These are phyloP conservation scores for Oscarella lobularis DNA, from an alignment of 37 sponge, comb jelly and placozoan species.

Conservation along the genomic window DNA sequence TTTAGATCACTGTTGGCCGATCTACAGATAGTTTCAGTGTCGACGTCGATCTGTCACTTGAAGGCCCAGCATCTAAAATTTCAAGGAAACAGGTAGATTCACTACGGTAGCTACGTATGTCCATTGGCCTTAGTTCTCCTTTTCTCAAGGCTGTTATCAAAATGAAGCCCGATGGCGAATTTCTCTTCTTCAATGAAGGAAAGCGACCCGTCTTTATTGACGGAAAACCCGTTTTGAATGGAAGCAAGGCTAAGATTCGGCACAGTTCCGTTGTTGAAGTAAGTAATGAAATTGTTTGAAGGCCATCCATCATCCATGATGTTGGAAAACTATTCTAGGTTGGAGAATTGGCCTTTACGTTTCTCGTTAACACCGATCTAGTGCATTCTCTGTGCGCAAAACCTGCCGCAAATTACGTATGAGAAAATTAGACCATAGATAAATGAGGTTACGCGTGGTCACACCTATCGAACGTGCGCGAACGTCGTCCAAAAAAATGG, in stretches of 20 bases:
- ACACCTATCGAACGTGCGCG: no score
- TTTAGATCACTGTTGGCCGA: conserved; percentile 45
- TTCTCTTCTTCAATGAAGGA: conserved; percentile 34
- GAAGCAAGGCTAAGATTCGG: conserved; percentile 22
- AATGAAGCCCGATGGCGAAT: conserved; percentile 40
- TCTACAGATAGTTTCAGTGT: conserved; percentile 34
- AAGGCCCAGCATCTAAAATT: conserved; percentile 69
- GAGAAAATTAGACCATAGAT: no score
- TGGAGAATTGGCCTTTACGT: no score
- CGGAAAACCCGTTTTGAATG: conserved; percentile 38
- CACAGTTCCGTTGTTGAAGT: conserved; percentile 62
- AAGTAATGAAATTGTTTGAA: conserved; percentile 7
- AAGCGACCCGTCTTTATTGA: conserved; percentile 51
- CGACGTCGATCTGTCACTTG: conserved; percentile 79
- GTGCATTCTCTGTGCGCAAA: no score
- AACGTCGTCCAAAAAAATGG: no score
- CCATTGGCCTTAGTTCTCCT: neutral
- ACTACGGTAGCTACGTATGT: neutral
- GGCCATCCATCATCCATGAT: no score
- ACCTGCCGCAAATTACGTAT: no score
- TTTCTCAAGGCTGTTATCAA: conserved; percentile 41
- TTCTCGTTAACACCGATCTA: no score
- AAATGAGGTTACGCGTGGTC: no score
- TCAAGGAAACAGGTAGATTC: conserved; percentile 65
- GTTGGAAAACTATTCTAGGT: no score